Percentiles rank a stretch among this genome's conserved stretches.
phyloP scores from a whole-genome alignment of 2,888 invertebrate genomes.

The Stegana nigrithorax region DNA sequence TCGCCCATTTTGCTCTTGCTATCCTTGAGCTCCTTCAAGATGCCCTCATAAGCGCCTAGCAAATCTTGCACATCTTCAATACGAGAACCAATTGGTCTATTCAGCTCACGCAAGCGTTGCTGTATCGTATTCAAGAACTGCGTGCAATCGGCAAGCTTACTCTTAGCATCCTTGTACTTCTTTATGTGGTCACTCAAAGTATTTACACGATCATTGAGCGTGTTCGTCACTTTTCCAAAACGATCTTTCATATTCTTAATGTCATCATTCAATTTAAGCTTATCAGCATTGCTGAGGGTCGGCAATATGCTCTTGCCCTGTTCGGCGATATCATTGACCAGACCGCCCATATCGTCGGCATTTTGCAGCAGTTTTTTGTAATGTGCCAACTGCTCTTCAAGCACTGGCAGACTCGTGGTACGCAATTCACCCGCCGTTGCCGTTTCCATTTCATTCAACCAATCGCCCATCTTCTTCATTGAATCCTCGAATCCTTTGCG shows the following conservation, averaged over 20 bases:
- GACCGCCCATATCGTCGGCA: constrained; percentile 77
- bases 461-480: constrained; percentile 83
- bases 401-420: constrained; percentile 81
- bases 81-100: constrained; percentile 87
- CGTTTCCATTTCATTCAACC: constrained; percentile 92
- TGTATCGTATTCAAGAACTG: constrained; percentile 86
- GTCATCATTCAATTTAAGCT: constrained; percentile 83
- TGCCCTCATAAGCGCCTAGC: constrained; percentile 81
- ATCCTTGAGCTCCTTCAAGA: constrained; percentile 81
- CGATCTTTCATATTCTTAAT: constrained; percentile 83
- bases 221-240: constrained; percentile 78
- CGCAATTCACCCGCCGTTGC: constrained; percentile 85
- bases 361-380: constrained; percentile 83
- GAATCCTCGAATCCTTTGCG: constrained; percentile 86
- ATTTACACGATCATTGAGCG: constrained; percentile 81
- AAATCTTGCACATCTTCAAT: constrained; percentile 91
- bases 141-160: constrained; percentile 81
- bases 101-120: constrained; percentile 83
- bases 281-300: constrained; percentile 86
- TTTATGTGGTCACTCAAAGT: constrained; percentile 82
- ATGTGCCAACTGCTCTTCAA: constrained; percentile 90
- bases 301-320: constrained; percentile 84
- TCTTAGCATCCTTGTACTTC: constrained; percentile 84
- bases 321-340: constrained; percentile 81
- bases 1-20: constrained; percentile 83